Conservation (phyloP, 2,888 invertebrate species). For the Pollenia angustigena region DNA sequence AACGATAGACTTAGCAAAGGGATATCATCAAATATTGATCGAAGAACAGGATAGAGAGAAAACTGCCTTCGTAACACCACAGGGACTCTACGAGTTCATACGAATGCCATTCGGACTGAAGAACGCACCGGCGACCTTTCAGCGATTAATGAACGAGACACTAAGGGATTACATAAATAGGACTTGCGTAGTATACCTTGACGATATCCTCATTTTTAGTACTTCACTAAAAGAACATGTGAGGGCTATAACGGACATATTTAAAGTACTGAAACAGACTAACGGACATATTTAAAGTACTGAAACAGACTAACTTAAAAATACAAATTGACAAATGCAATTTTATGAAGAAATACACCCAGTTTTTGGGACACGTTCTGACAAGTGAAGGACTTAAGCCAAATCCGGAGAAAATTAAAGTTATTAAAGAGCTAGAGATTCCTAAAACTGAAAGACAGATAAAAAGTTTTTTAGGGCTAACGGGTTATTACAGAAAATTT, state of each 20-base stretch:
- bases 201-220: slow-evolving; percentile 37
- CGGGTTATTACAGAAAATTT: slow-evolving; percentile 34
- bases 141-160: slow-evolving; percentile 28
- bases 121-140: slow-evolving; percentile 40
- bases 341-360: slow-evolving; percentile 33
- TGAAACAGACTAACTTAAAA: slow-evolving; percentile 29
- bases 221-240: slow-evolving; percentile 28
- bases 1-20: slow-evolving; percentile 5
- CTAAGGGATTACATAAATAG: slow-evolving; percentile 30
- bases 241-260: background rate
- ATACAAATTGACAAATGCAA: slow-evolving; percentile 31
- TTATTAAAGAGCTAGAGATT: background rate
- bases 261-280: too few relatives aligned
- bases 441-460: slow-evolving; percentile 20
- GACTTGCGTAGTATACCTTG: slow-evolving; percentile 35
- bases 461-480: slow-evolving; percentile 20
- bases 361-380: slow-evolving; percentile 38
- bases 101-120: slow-evolving; percentile 45
- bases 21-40: slow-evolving; percentile 24
- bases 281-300: too few relatives aligned
- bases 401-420: background rate
- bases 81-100: slow-evolving; percentile 30
- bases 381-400: slow-evolving; percentile 32
- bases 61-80: slow-evolving; percentile 26
- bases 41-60: slow-evolving; percentile 23